Conservation (phyloP, 1,140 invertebrate genomes). For the Agrilus planipennis region DNA sequence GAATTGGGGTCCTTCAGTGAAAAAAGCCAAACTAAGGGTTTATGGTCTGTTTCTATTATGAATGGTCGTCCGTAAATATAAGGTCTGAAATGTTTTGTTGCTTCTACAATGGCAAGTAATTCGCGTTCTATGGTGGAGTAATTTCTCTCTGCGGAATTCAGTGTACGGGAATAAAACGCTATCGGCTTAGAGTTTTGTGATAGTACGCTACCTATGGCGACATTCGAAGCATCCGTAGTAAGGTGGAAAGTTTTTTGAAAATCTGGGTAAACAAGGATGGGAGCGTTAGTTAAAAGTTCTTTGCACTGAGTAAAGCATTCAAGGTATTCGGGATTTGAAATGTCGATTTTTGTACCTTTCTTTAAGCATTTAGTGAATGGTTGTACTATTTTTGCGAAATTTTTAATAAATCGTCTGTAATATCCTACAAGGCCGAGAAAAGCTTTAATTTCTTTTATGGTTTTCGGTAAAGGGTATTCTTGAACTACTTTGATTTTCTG, state of each 20-base stretch:
- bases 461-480: constrained; percentile 18
- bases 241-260: constrained; percentile 24
- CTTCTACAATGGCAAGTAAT: constrained; percentile 5
- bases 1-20: constrained; percentile 29
- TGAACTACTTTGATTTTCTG: constrained; percentile 21
- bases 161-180: neutral
- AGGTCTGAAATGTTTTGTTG: constrained; percentile 5
- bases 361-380: constrained; percentile 15
- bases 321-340: constrained; percentile 1
- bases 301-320: constrained; percentile 14
- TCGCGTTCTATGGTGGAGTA: constrained; percentile 4
- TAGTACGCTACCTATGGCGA: constrained; percentile 10
- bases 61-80: constrained; percentile 3
- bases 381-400: constrained; percentile 16
- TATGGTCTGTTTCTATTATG: constrained; percentile 25
- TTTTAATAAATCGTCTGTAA: constrained; percentile 28
- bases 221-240: too few relatives aligned
- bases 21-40: constrained; percentile 1
- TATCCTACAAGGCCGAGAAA: constrained; percentile 33
- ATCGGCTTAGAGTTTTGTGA: constrained; percentile 2
- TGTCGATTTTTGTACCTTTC: constrained; percentile 10
- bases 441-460: constrained; percentile 22
- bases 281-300: constrained; percentile 10
- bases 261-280: too few relatives aligned
- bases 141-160: constrained; percentile 3